Base-by-base conservation (phyloP, 2,888 invertebrate species). In the Agonopterix arenella region DNA sequence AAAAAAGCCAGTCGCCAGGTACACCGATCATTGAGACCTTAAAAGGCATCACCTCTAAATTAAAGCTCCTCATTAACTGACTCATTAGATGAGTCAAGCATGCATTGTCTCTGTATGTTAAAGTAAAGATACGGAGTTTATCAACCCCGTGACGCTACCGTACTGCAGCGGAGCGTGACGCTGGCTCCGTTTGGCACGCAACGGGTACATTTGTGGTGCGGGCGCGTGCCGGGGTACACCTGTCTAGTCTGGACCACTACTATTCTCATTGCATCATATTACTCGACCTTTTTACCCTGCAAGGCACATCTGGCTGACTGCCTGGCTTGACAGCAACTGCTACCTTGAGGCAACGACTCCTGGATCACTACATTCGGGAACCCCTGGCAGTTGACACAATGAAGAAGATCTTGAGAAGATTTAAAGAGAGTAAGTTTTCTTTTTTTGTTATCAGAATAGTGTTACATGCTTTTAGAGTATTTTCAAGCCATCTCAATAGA, bases 321-420 rank as follows among this genome's bases (percentile, higher is more conserved):
- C 28, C 28, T 28, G 7, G 28, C 28, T 28, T 7, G 28, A 28
- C 5, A 28, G 28, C 28, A 7, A 28, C 28, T 28, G 28, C 28
- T 28, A 28, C 28, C 28, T 28, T 28, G 28, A 28, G 28, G 28
- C 28, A 28, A 28, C 28, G 28, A 28, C 28, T 28, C 28, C 28
- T 1, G 47, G 54, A 46, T 47, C 49, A 55, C 64, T 62, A 62
- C 61, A 61, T 57, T 46, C 45, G 51, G 37, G 7, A 13, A 37
- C 40, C 38, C 13, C 4, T 38, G 38, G 43, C 57, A 50, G 40
- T 28, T 52, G 57, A 43, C 51, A 7, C 28, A 28, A 88, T 88
- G 88, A 86, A 83, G 77, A 80, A 70, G 61, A 70, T 84, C 59
- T 68, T 85, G 59, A 73, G 66, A 52, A 82, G 62, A 60, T 63